phyloP scores from a whole-genome alignment of 2,888 invertebrate genomes.

The Corythucha ciliata region DNA sequence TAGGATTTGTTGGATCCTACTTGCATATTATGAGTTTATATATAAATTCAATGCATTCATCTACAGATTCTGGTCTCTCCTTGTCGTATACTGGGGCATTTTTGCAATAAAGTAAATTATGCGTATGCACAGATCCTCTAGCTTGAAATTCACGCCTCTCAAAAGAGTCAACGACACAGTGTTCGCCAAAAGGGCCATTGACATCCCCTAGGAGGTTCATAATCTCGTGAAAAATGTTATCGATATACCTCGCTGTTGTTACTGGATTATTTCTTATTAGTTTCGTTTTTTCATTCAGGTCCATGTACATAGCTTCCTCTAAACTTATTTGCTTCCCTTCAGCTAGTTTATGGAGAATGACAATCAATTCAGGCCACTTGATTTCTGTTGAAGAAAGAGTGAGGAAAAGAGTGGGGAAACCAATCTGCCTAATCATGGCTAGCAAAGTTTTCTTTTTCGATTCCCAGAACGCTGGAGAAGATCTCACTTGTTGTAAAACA shows the following conservation, averaged over 20 bases:
- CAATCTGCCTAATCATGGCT: conserved; percentile 28
- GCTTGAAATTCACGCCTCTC: conserved; percentile 24
- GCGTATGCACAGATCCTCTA: conserved; percentile 28
- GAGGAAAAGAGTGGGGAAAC: conserved; percentile 19
- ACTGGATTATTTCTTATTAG: conserved; percentile 17
- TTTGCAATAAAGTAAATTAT: conserved; percentile 29
- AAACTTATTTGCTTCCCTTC: background rate
- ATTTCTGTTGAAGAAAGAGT: conserved; percentile 14
- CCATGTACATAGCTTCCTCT: conserved; percentile 1
- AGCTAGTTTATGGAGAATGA: conserved; percentile 2
- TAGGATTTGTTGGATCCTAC: no score
- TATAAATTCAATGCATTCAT: no score
- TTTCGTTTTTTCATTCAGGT: background rate
- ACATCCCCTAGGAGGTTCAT: conserved; percentile 21
- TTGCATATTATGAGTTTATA: no score
- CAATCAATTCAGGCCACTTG: conserved; percentile 11
- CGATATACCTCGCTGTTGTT: conserved; percentile 14
- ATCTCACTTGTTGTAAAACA: conserved; percentile 10
- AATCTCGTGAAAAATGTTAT: conserved; percentile 8
- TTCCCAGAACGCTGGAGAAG: conserved; percentile 21
- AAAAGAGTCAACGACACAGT: conserved; percentile 8
- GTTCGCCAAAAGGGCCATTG: conserved; percentile 26
- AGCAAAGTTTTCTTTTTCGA: conserved; percentile 19
- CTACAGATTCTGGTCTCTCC: no score
- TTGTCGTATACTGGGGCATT: conserved; percentile 8